A percentile compares a stretch with the other conserved stretches of the same genome.
Conservation (phyloP, 2,797 vertebrate genomes). For the Syngnathus acus region DNA sequence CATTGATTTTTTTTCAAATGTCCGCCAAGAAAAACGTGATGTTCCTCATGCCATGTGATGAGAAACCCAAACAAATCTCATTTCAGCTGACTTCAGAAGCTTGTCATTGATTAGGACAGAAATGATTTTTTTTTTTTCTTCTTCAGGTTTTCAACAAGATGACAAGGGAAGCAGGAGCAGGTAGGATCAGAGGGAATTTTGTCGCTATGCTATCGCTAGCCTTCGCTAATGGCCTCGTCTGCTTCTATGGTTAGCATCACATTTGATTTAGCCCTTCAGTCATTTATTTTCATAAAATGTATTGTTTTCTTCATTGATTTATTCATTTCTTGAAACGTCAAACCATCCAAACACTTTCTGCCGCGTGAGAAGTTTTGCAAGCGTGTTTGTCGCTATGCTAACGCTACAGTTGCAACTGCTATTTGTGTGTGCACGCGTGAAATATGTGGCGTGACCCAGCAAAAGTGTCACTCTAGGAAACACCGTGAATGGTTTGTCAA, state of each 20-base stretch:
- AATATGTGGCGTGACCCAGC: conserved; percentile 28
- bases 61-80: not conserved
- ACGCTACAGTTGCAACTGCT: conserved; percentile 9
- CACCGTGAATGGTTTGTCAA: conserved; percentile 41
- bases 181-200: conserved; percentile 46
- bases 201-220: not conserved
- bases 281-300: no score
- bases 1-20: not conserved
- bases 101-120: not conserved
- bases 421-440: conserved; percentile 4
- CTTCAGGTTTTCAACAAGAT: conserved; percentile 63
- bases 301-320: no score
- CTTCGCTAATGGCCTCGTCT: not conserved
- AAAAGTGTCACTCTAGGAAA: conserved; percentile 29
- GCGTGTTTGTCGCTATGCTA: no score
- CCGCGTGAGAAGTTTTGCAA: no score
- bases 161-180: conserved; percentile 55
- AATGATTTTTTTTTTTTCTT: conserved; percentile 13
- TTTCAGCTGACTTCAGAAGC: not conserved
- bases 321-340: not conserved
- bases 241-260: not conserved
- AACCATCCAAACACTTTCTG: not conserved
- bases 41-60: not conserved
- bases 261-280: not conserved
- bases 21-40: not conserved